Percentiles rank a stretch among this genome's conserved stretches.
Evolutionary conservation across 2,113 vertebrate species (phyloP).

Genomic region (Thunnus thynnus): DNA sequence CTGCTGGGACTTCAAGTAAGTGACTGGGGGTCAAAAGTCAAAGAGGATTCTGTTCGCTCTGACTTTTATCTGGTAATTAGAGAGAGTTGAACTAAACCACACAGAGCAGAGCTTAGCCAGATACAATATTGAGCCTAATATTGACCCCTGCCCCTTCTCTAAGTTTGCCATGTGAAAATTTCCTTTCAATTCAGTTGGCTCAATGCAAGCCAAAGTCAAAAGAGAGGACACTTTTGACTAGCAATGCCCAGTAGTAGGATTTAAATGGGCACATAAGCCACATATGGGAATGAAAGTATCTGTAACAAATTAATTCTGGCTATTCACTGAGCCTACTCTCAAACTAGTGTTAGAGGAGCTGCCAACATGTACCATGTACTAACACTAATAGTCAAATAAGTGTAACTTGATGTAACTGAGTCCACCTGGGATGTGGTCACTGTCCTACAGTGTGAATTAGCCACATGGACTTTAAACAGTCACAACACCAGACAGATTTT

Average conservation of each 20-base stretch:
- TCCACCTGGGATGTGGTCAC: neutral
- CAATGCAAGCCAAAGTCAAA: neutral
- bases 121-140: slow-evolving; percentile 29
- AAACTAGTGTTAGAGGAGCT: neutral
- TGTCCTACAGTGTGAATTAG: too few species aligned
- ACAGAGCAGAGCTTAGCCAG: neutral
- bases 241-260: neutral
- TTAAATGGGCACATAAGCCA: too few species aligned
- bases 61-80: slow-evolving; percentile 50
- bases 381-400: slow-evolving; percentile 6
- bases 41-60: slow-evolving; percentile 14
- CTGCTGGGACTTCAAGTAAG: slow-evolving; percentile 39
- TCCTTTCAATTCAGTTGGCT: slow-evolving; percentile 11
- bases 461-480: too few species aligned
- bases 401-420: neutral
- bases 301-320: slow-evolving; percentile 18
- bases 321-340: neutral
- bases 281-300: neutral
- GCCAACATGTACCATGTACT: neutral
- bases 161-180: slow-evolving; percentile 34
- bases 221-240: slow-evolving; percentile 3
- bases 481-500: too few species aligned
- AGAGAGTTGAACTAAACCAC: slow-evolving; percentile 15
- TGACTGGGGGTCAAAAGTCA: slow-evolving; percentile 39
- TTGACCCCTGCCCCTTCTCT: neutral